Conservation (phyloP, 1,140 invertebrate species). For the Pissodes strobi region DNA sequence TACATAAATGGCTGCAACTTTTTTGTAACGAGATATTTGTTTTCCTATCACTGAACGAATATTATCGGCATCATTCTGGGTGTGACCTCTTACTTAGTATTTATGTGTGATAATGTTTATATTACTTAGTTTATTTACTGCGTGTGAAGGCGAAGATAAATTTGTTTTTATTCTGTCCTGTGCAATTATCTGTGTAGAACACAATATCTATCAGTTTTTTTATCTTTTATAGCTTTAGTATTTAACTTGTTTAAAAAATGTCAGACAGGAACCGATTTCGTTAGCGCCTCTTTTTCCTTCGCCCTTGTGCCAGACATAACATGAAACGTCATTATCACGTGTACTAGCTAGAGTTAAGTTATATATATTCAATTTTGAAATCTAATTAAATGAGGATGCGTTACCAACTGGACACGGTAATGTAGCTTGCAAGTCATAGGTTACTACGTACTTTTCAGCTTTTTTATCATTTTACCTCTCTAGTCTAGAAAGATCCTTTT, state of each 20-base stretch:
- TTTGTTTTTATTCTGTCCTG: constrained; percentile 55
- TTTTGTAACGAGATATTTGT: constrained; percentile 42
- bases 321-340: too few species aligned
- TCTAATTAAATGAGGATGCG: neutral
- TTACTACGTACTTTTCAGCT: neutral
- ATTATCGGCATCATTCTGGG: constrained; percentile 46
- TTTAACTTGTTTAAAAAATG: too few species aligned
- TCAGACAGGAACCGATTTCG: too few species aligned
- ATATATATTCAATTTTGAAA: neutral
- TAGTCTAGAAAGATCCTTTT: neutral
- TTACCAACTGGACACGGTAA: neutral
- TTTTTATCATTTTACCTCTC: neutral
- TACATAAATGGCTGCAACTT: constrained; percentile 41
- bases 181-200: constrained; percentile 54
- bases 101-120: constrained; percentile 34
- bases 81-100: constrained; percentile 49
- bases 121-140: too few species aligned
- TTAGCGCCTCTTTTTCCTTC: too few species aligned
- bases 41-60: constrained; percentile 54
- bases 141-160: constrained; percentile 47
- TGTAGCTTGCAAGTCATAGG: neutral
- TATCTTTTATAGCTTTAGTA: too few species aligned
- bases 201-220: too few species aligned
- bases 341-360: too few species aligned
- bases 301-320: too few species aligned